Evolutionary conservation across 2,113 vertebrate species (phyloP).

Genomic region (Chitala chitala): DNA sequence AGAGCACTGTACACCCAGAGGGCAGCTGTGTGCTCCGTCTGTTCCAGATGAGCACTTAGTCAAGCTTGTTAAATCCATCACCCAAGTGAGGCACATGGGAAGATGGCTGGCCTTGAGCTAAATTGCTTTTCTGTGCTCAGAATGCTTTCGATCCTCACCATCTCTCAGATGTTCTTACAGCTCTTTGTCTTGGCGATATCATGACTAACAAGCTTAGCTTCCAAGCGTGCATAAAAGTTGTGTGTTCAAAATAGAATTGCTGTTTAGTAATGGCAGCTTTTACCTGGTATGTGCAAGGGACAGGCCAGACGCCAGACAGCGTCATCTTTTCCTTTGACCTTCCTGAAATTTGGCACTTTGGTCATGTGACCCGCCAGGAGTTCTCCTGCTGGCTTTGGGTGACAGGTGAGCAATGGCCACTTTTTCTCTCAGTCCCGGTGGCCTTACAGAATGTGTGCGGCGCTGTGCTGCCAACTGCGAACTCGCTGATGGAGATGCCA

Average conservation of each 20-base stretch:
- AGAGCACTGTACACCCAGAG: background rate
- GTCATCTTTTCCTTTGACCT: background rate
- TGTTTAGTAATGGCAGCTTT: background rate
- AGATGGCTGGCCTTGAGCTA: background rate
- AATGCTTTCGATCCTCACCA: background rate
- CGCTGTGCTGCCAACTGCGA: conserved; percentile 25
- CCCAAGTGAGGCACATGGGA: background rate
- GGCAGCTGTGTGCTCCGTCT: background rate
- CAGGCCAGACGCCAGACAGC: background rate
- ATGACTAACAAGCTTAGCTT: background rate
- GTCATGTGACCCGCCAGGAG: conserved; percentile 1
- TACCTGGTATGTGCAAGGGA: background rate
- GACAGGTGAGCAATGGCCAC: conserved; percentile 1
- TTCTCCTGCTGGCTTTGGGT: background rate
- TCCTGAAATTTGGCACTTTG: background rate
- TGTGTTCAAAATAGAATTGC: background rate
- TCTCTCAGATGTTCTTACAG: background rate
- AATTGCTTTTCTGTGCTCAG: background rate
- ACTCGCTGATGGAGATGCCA: conserved; percentile 29
- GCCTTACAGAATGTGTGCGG: conserved; percentile 38
- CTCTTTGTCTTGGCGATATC: background rate
- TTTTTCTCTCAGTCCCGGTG: conserved; percentile 26
- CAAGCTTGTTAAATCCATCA: background rate
- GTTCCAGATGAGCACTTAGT: background rate
- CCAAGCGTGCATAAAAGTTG: background rate